Base-by-base conservation (phyloP, 2,888 invertebrate species). In the Tenthredo distinguenda region DNA sequence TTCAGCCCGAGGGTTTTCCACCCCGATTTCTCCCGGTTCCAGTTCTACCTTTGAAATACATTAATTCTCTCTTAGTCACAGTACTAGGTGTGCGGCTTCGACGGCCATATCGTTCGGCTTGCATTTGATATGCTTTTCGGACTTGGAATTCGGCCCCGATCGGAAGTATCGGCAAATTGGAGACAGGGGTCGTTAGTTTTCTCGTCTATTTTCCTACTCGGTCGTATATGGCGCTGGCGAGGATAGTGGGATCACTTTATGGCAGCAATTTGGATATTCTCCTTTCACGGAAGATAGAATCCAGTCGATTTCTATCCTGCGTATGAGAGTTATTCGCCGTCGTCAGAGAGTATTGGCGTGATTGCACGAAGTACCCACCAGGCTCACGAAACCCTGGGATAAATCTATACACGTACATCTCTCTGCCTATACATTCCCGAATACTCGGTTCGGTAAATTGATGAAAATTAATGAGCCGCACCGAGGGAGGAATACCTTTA, bases 391-490 rank as follows among this genome's bases (percentile, higher is more conserved):
- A 62, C 26, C 21, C 12, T 68, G 7, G 31, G 10, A 34, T 15
- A 18, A 68, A 43, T 43, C n/a, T 21, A n/a, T 43, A 72, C 9
- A 37, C 31, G 34, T 68, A 12, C 5, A 68, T 15, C 34, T 26
- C 15, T 15, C 68, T 12, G 43, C 43, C 47, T 47, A 7, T 55
- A 55, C 55, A 55, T 34, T 15, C 34, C 10, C 15, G 58, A 34
- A 43, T 55, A 21, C 50, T 9, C 37, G 62, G 12, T 7, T 62
- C 5, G 15, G 21, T 15, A 43, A 81, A 81, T 58, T 81, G 81
- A 81, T 81, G 81, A 62, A 81, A 81, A 81, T 81, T 62, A 81
- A 81, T 62, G 81, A 81, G 40, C 81, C 62, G 81, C 21, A 81
- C 74, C 79, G 79, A 40, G 21, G 58, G 50, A 34, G 12, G 21